Percentiles rank a stretch among this genome's conserved stretches.
Evolutionary conservation across 2,797 vertebrate species (phyloP).

Genomic region (Hoplostethus mediterraneus): DNA sequence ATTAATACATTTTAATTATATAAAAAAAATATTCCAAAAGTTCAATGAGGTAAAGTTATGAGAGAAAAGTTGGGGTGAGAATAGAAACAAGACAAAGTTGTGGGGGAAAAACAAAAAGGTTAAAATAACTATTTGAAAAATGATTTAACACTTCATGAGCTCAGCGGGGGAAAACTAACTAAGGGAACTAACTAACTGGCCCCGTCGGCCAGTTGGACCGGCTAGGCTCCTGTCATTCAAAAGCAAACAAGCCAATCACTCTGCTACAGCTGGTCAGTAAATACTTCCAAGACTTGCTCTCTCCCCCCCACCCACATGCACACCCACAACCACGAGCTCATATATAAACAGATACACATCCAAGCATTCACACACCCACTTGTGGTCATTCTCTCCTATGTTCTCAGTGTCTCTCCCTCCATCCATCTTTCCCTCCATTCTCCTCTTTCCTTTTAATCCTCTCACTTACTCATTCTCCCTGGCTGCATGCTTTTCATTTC

Average conservation of each 20-base stretch:
- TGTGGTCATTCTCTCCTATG: conserved; percentile 29
- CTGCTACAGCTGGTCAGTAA: conserved; percentile 62
- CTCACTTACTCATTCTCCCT: conserved; percentile 50
- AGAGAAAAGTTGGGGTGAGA: conserved; percentile 17
- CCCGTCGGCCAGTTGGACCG: conserved; percentile 46
- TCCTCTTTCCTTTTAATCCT: conserved; percentile 1
- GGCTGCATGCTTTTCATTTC: conserved; percentile 64
- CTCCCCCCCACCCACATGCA: conserved; percentile 30
- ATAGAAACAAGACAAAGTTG: conserved; percentile 19
- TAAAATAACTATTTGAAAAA: not conserved
- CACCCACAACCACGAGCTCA: conserved; percentile 28
- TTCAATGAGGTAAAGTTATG: not conserved
- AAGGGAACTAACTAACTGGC: conserved; percentile 42
- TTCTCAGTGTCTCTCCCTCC: conserved; percentile 31
- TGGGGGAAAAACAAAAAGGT: not conserved
- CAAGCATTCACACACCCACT: conserved; percentile 7
- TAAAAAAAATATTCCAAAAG: conserved; percentile 23
- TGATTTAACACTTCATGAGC: conserved; percentile 32
- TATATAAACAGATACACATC: conserved; percentile 8
- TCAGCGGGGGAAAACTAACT: conserved; percentile 41
- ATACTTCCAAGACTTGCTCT: conserved; percentile 29
- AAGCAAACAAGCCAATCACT: conserved; percentile 65
- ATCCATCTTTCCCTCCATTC: conserved; percentile 3
- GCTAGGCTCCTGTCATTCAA: conserved; percentile 55
- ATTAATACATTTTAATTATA: no score